Evolutionary conservation across 2,797 vertebrate genomes (phyloP).

Genomic region (Harpagifer antarcticus): DNA sequence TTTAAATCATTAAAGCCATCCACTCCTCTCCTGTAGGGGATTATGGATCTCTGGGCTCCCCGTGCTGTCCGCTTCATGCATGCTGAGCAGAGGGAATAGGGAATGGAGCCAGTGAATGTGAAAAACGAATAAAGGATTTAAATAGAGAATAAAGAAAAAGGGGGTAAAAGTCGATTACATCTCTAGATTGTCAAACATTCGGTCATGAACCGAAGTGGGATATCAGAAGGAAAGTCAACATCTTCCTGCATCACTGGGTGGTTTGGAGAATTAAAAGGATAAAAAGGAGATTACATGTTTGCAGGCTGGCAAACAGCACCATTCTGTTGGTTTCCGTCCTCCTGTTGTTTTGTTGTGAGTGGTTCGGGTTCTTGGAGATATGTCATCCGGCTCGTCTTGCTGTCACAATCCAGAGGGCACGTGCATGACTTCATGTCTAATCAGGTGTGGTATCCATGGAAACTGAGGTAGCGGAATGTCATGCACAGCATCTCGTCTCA

Average conservation of each 20-base stretch:
- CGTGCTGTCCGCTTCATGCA: constrained; percentile 73
- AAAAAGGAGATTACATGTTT: constrained; percentile 36
- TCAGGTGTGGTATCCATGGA: constrained; percentile 83
- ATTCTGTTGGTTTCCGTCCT: constrained; percentile 13
- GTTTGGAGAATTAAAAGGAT: constrained; percentile 54
- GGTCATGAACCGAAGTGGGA: constrained; percentile 44
- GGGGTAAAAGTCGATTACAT: constrained; percentile 49
- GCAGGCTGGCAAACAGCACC: constrained; percentile 36
- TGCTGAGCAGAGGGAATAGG: constrained; percentile 77
- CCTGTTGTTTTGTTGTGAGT: constrained; percentile 24
- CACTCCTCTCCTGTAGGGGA: constrained; percentile 79
- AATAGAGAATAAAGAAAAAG: constrained; percentile 60
- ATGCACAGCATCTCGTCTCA: constrained; percentile 66
- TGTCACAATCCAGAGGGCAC: constrained; percentile 69
- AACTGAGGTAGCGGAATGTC: constrained; percentile 78
- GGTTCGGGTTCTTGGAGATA: constrained; percentile 53
- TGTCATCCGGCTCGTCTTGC: constrained; percentile 68
- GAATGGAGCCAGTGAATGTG: constrained; percentile 63
- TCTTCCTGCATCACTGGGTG: constrained; percentile 31
- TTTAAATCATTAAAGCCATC: constrained; percentile 85
- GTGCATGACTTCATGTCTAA: constrained; percentile 79
- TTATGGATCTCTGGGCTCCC: constrained; percentile 81
- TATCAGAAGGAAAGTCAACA: constrained; percentile 50
- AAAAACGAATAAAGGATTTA: constrained; percentile 69
- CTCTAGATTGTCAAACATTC: constrained; percentile 69